phyloP scores from a whole-genome alignment of 2,113 vertebrate species.

The Glareola pratincola region DNA sequence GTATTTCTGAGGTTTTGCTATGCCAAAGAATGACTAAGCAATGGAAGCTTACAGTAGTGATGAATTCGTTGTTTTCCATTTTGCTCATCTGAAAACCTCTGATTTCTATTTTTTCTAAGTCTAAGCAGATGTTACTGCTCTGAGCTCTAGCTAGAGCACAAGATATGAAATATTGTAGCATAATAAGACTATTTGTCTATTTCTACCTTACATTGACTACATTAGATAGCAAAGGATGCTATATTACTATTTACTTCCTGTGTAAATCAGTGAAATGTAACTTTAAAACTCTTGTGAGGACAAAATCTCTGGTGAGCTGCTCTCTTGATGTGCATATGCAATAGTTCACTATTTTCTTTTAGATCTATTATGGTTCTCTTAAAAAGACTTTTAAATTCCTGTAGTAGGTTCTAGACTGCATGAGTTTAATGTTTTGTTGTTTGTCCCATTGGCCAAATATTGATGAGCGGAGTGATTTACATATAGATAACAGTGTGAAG shows the following conservation, averaged over 20 bases:
- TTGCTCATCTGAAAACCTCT: constrained; percentile 29
- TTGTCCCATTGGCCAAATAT: neutral
- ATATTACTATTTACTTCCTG: neutral
- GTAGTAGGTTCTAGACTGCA: neutral
- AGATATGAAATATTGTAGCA: neutral
- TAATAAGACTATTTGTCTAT: neutral
- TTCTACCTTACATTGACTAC: neutral
- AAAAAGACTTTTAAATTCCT: neutral
- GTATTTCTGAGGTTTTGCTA: constrained; percentile 28
- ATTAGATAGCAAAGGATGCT: neutral
- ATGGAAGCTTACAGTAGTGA: constrained; percentile 36
- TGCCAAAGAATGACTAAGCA: constrained; percentile 56
- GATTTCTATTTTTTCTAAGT: neutral
- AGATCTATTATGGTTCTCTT: neutral
- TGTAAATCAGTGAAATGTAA: neutral
- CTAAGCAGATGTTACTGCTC: neutral
- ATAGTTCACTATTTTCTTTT: neutral
- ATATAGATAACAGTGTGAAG: neutral
- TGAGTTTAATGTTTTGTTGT: neutral
- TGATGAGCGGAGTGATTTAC: neutral
- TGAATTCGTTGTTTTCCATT: neutral
- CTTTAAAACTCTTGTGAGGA: neutral
- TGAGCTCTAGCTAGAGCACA: neutral
- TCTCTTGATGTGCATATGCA: neutral
- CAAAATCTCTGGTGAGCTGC: neutral